Conservation (phyloP, 1,140 invertebrate species). For the Lethrus apterus region DNA sequence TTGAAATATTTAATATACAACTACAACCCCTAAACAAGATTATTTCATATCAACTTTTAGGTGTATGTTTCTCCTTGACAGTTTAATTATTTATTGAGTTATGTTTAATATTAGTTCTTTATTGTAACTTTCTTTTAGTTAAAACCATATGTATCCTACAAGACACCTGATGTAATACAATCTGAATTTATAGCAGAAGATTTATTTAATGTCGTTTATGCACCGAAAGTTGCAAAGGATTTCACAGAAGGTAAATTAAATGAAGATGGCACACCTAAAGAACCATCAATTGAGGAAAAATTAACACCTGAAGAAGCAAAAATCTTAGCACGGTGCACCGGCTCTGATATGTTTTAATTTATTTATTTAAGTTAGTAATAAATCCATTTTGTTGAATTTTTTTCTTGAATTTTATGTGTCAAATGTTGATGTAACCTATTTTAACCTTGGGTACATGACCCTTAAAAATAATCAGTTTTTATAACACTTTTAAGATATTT, state of each 20-base stretch:
- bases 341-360: conserved; percentile 64
- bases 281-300: conserved; percentile 66
- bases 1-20: conserved; percentile 10
- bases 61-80: too few species aligned
- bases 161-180: conserved; percentile 62
- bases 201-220: conserved; percentile 78
- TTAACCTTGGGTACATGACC: too few species aligned
- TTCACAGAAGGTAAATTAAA: conserved; percentile 65
- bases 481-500: too few species aligned
- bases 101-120: too few species aligned
- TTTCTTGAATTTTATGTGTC: too few species aligned
- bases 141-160: conserved; percentile 92
- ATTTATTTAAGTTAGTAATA: neutral
- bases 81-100: too few species aligned
- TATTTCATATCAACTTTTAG: too few species aligned
- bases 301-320: conserved; percentile 65
- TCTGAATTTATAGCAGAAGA: conserved; percentile 76
- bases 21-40: too few species aligned
- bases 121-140: conserved; percentile 49
- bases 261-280: conserved; percentile 55
- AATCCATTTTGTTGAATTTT: too few species aligned
- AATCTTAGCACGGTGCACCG: conserved; percentile 59
- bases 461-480: too few species aligned
- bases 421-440: too few species aligned
- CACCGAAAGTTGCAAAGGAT: conserved; percentile 70